phyloP scores from a whole-genome alignment of 2,113 vertebrate species.

The Salvelinus fontinalis region DNA sequence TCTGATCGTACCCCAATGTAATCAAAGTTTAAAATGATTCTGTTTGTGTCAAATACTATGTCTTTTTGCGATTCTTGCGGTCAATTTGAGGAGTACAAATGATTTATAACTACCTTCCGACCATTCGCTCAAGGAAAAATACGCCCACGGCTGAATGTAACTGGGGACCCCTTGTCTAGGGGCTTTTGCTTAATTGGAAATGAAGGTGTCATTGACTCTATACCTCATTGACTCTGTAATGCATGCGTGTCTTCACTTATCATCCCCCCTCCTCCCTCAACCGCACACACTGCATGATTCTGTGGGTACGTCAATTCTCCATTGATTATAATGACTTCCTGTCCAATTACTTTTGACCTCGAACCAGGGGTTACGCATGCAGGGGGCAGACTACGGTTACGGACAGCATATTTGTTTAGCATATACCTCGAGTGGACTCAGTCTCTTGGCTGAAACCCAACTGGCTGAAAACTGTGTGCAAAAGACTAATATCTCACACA shows the following conservation, averaged over 20 bases:
- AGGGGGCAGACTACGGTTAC: slow-evolving; percentile 46
- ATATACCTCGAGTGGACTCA: slow-evolving; percentile 33
- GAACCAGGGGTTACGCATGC: slow-evolving; percentile 39
- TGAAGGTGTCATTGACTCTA: not conserved
- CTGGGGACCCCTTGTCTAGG: not conserved
- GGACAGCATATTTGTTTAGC: slow-evolving; percentile 46
- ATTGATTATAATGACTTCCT: slow-evolving; percentile 43
- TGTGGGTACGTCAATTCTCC: slow-evolving; percentile 8
- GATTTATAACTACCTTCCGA: too few species aligned
- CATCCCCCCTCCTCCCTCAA: not conserved
- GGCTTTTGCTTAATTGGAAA: not conserved
- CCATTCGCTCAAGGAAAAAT: too few species aligned
- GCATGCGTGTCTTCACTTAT: not conserved
- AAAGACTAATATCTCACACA: slow-evolving; percentile 51
- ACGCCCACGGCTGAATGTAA: too few species aligned
- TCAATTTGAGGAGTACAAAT: too few species aligned
- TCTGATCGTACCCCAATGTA: too few species aligned
- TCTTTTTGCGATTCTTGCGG: too few species aligned
- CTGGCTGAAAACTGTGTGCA: slow-evolving; percentile 40
- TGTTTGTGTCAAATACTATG: too few species aligned
- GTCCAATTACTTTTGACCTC: slow-evolving; percentile 31
- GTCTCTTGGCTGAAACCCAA: slow-evolving; percentile 27
- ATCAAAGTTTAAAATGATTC: too few species aligned
- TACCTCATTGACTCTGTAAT: not conserved
- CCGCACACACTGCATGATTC: not conserved